Conservation (phyloP, 2,797 vertebrate species). For the Euphonia xanthogaster region DNA sequence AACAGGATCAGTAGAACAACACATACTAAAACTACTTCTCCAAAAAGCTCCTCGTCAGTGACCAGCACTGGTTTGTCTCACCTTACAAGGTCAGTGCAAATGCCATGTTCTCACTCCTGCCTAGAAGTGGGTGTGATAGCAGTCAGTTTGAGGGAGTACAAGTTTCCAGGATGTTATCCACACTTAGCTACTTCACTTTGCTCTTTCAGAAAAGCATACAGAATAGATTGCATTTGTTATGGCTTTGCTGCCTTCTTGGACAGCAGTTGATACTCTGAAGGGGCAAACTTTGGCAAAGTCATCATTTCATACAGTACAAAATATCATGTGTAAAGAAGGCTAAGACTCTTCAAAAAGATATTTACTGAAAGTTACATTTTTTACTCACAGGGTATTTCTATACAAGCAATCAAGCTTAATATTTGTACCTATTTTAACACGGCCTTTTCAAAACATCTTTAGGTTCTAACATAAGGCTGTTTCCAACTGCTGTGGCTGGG, state of each 20-base stretch:
- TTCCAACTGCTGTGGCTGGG: not conserved
- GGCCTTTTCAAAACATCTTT: not conserved
- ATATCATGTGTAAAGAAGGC: not conserved
- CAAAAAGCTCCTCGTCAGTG: not conserved
- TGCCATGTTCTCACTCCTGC: not conserved
- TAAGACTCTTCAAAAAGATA: not conserved
- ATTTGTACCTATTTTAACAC: not conserved
- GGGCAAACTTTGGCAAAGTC: not conserved
- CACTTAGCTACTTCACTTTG: not conserved
- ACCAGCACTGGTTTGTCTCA: not conserved
- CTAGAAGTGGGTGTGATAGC: not conserved
- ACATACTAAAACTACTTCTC: not conserved
- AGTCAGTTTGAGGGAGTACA: not conserved
- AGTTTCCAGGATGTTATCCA: not conserved
- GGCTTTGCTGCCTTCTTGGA: not conserved
- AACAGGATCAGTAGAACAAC: not conserved
- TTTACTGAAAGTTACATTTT: not conserved
- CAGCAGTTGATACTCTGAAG: not conserved
- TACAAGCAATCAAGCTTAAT: not conserved
- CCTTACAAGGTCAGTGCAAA: not conserved
- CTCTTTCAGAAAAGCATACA: not conserved
- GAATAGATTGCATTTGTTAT: not conserved
- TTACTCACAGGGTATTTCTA: not conserved
- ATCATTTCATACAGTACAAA: not conserved
- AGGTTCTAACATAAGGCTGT: accelerated